Evolutionary conservation across 2,888 invertebrate genomes (phyloP), one percentile per base, ranked within the genome.

Genomic region (Drosophila limbata): DNA sequence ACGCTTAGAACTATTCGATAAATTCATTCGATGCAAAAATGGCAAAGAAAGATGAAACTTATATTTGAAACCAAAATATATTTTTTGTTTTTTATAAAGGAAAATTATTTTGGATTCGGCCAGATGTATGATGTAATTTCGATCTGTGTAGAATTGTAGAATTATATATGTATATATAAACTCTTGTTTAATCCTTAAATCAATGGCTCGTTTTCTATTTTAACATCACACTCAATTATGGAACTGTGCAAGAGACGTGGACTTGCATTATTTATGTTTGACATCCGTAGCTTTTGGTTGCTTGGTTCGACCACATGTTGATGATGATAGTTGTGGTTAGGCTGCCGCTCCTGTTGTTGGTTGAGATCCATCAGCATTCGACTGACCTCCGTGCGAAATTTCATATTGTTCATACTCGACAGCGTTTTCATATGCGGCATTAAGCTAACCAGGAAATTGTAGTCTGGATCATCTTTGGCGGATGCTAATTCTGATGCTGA

Each of bases 401-500:
- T 78, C 40, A 86, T 78, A 25, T 84, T 86, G 8, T 64, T 69
- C 56, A 86, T 66, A 8, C 70, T 71, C 2, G 85, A 76, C 1
- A 86, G 48, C 5, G 73, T 72, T 45, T 87, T 87, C 42, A 86
- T 59, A 50, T 89, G 88, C 2, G 85, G 88, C 52, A 86, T 31
- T 11, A 86, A 19, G 21, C 85, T 89, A 11, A 89, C 37, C 4
- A 86, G 66, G 6, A 89, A 86, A 42, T 72, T 87, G 28, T 79
- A 80, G 11, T 86, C 89, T 0, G 85, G 69, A 69, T 86, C 85
- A 28, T 78, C 69, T 31, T 81, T 81, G 10, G 40, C 11, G 5
- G 51, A 8, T 4, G 65, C 59, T 0, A 31, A 13, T 1, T 8
- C 28, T 28, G 28, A 28, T 28, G 28, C 59, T 0, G 35, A 11